Base-by-base conservation (phyloP, 2,888 invertebrate genomes). In the Enoplolaimus lenunculus region DNA sequence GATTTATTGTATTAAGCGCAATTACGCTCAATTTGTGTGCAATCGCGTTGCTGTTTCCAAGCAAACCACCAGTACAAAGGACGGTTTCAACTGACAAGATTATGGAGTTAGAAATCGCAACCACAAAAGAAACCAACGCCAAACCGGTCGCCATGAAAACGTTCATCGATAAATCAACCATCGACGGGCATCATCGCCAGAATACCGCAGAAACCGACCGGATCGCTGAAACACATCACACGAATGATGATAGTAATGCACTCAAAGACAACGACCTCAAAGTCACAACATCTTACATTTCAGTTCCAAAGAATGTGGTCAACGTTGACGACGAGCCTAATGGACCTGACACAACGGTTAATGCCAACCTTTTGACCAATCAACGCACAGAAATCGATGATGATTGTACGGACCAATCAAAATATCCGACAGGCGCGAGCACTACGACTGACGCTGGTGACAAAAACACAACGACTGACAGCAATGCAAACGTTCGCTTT, bases 21-120 rank as follows among this genome's bases (percentile, higher is more conserved):
- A 21, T 66, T n/a, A 66, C 30, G 2, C 67, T 66, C 7, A 66
- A 66, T 66, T 7, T 66, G 3, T 33, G 7, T 66, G 33, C 67
- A 26, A 34, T 31, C 33, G 67, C 34, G 21, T 34, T 66, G n/a
- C 7, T 66, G 33, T 34, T 66, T 26, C 67, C 67, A 45, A 21
- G 7, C 7, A 45, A 45, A 45, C 45, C 45, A 45, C 45, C 45
- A 45, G 45, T 21, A 7, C 7, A 45, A 45, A n/a, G n/a, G n/a
- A 45, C 7, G 7, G 45, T 7, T 13, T 45, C 45, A 45, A 45
- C 7, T 13, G 45, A 45, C 45, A 45, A 45, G 45, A 7, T 13
- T 13, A 7, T 13, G 21, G 45, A 45, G 7, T 7, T 7, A 13
- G 7, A 45, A 45, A 21, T 13, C 7, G 21, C 21, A 21, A 21